These are phyloP conservation scores for Steromphala cineraria DNA, from an alignment of 2,888 invertebrate species.

Conservation along the genomic window DNA sequence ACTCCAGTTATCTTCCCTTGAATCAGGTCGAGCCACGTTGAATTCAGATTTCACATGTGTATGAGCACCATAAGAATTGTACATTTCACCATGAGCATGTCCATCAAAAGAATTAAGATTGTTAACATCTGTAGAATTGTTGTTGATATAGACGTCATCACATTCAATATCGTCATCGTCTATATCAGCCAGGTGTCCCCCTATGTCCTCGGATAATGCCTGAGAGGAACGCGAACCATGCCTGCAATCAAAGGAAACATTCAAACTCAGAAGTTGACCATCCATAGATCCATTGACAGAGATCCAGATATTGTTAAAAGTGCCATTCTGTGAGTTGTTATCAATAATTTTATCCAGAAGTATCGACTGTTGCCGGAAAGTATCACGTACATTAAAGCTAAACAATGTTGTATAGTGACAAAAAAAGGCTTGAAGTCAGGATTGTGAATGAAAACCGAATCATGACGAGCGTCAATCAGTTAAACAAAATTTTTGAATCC, in stretches of 20 bases:
- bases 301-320: too few species aligned
- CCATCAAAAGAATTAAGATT: background rate
- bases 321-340: too few species aligned
- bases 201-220: constrained; percentile 27
- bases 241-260: background rate
- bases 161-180: constrained; percentile 59
- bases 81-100: background rate
- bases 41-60: constrained; percentile 1
- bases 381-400: too few species aligned
- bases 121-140: background rate
- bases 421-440: too few species aligned
- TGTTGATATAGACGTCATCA: constrained; percentile 12
- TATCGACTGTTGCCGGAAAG: too few species aligned
- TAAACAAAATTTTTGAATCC: too few species aligned
- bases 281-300: too few species aligned
- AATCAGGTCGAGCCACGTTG: background rate
- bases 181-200: constrained; percentile 23
- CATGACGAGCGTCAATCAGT: too few species aligned
- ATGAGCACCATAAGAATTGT: background rate
- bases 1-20: constrained; percentile 12
- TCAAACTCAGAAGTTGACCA: background rate
- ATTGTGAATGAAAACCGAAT: too few species aligned
- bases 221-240: constrained; percentile 21
- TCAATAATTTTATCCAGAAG: too few species aligned
- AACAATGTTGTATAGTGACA: too few species aligned